Evolutionary conservation across 2,888 invertebrate species (phyloP), one percentile per base, ranked within the genome.

Genomic region (Acrobasis repandana): DNA sequence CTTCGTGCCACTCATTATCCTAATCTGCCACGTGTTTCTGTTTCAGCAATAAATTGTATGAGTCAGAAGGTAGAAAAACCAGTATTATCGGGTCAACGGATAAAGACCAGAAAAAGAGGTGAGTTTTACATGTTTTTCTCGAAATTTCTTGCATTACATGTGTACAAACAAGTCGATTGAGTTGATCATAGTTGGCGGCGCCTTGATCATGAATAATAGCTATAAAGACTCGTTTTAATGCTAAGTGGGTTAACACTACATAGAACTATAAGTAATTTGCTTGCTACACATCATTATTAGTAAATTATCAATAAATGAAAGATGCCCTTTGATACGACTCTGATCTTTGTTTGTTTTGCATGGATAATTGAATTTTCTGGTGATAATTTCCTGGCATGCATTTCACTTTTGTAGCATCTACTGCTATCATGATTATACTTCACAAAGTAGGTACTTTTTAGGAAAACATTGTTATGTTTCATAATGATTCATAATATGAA

Each of bases 21-120:
- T 89, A 86, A 89, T 83, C 20, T 88, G 90, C 91, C 91, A 91
- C 90, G 91, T 90, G 90, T 88, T 84, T 87, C 87, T 86, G 76
- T 94, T 95, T 72, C 93, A 96, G 96, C 95, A 94, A 95, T 94
- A 95, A 95, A 94, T 98, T 98, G 98, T 98, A 98, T 98, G 98
- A 98, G 98, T 98, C 98, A 98, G 95, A 98, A 98, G 97, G 97
- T 96, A 95, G 98, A 98, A 98, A 98, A 98, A 97, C 98, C 98
- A 96, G 97, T 98, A 96, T 95, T 98, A 96, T 98, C 98, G 96
- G 98, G 98, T 97, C 98, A 98, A 95, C 98, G 98, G 95, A 98
- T 98, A 95, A 98, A 98, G 97, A 98, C 98, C 97, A 97, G 98
- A 96, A 98, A 98, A 97, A 98, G 98, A 98, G 98, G 98, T 98